Base-by-base conservation (phyloP, 2,797 vertebrate species). In the Rhynchonycteris naso region DNA sequence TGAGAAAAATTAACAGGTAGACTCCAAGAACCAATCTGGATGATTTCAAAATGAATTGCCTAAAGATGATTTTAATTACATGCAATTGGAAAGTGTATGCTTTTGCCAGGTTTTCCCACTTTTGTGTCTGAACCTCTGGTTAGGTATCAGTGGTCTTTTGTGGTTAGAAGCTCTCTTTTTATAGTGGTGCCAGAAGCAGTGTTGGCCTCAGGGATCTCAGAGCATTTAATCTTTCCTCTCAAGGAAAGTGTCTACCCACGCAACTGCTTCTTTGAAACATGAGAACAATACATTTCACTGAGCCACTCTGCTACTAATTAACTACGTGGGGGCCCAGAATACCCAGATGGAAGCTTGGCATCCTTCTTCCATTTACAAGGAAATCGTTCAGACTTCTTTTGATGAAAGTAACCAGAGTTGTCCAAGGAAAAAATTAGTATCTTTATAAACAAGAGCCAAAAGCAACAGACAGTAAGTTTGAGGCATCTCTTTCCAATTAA, bases 251-350 rank as follows among this genome's bases (percentile, higher is more conserved):
- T 52, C 85, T 90, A 71, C 26, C 26, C 2, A 84, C 66, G 28
- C 88, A 85, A 28, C 9, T 2, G 12, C 22, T 80, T 54, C 81
- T 96, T 94, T 95, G 91, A 96, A 96, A 93, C 52, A 83, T 33
- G 50, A 95, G 56, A 43, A 94, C 69, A 80, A 59, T n/a, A 26
- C 65, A 82, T 35, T 86, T 93, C 72, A 66, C 80, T 47, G 84
- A 91, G 65, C 88, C 16, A 9, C 38, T 93, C 78, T 95, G 91
- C 69, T 88, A 86, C 38, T 86, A 90, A 96, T 94, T 90, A 95
- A 76, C 76, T 91, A 78, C 74, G 59, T 85, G 47, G 43, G 30
- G 94, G 80, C 33, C 72, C 13, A 58, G 63, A 35, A 26, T 83
- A 19, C 38, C 78, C 65, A 35, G 38, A 87, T 12, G 38, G 59